Percentiles rank a stretch among this genome's conserved stretches.
Conservation (phyloP, 1,140 invertebrate genomes). For the Halictus rubicundus region DNA sequence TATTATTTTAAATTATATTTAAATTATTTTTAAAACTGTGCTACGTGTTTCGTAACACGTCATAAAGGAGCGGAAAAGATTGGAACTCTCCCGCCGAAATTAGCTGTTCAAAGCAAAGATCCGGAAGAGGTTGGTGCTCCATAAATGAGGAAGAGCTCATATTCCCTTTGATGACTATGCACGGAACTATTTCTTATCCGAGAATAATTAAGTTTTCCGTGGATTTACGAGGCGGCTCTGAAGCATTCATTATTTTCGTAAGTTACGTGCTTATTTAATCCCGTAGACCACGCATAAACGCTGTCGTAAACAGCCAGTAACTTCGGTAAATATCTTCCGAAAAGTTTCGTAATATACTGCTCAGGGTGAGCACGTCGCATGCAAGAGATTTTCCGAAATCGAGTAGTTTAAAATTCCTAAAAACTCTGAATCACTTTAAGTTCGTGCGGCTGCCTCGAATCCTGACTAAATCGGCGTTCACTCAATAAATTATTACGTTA, state of each 20-base stretch:
- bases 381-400: background rate
- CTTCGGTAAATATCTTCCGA: slow-evolving; percentile 6
- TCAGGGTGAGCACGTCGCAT: background rate
- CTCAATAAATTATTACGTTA: too few relatives aligned
- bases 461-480: too few relatives aligned
- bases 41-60: too few relatives aligned
- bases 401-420: background rate
- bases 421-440: background rate
- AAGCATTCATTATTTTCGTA: slow-evolving; percentile 22
- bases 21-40: too few relatives aligned
- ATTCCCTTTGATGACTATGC: too few relatives aligned
- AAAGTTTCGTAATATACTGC: slow-evolving; percentile 30
- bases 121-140: too few relatives aligned
- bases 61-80: too few relatives aligned
- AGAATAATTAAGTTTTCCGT: background rate
- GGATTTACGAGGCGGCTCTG: background rate
- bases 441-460: background rate
- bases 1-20: too few relatives aligned
- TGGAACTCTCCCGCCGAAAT: too few relatives aligned
- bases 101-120: too few relatives aligned
- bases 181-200: background rate
- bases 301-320: slow-evolving; percentile 23
- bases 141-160: background rate
- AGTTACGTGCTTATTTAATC: slow-evolving; percentile 16
- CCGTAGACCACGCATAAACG: slow-evolving; percentile 10